These are phyloP conservation scores for Oreortyx pictus DNA, from an alignment of 2,797 vertebrate species.

Conservation along the genomic window DNA sequence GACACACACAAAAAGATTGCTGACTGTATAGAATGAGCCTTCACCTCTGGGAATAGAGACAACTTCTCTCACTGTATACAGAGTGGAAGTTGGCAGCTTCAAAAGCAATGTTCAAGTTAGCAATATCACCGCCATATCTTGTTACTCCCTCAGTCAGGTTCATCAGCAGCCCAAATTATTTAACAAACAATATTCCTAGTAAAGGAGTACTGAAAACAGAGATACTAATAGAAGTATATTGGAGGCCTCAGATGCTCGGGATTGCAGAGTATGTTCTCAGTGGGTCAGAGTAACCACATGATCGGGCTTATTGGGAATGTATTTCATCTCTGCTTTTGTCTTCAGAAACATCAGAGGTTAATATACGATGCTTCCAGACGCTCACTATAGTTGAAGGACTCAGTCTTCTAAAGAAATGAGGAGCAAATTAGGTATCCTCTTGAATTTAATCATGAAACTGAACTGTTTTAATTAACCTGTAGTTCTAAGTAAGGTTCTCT, in stretches of 20 bases:
- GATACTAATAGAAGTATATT: neutral
- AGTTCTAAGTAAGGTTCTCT: neutral
- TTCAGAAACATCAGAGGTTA: neutral
- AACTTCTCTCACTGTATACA: neutral
- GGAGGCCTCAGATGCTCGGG: neutral
- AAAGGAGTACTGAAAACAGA: neutral
- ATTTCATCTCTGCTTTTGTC: neutral
- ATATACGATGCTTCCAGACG: neutral
- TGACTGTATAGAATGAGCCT: neutral
- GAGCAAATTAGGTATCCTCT: neutral
- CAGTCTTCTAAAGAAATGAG: neutral
- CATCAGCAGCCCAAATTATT: neutral
- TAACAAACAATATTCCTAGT: accelerated
- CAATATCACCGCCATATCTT: neutral
- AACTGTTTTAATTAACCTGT: neutral
- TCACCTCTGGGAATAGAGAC: neutral
- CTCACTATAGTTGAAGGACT: neutral
- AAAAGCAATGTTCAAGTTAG: neutral
- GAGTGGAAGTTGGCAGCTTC: neutral
- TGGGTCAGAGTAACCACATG: neutral
- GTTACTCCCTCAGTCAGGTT: neutral
- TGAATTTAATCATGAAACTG: neutral
- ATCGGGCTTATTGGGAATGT: neutral
- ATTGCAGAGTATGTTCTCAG: neutral
- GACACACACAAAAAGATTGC: accelerated